Conservation (phyloP, 2,888 invertebrate genomes). For the Atrina japonica region DNA sequence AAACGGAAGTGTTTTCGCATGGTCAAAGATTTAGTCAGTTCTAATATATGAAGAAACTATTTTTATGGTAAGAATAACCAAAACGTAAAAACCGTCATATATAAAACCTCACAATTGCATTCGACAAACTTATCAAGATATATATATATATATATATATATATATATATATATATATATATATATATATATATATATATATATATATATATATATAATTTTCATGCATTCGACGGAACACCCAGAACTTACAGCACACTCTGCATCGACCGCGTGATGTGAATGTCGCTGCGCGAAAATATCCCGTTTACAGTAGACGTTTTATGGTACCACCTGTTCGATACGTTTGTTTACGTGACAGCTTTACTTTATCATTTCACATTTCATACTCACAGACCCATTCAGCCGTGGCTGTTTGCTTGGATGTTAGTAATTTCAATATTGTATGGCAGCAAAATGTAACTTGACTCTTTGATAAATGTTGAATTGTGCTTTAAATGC, state of each 20-base stretch:
- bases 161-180: too few species aligned
- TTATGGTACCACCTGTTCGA: not conserved
- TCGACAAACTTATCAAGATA: too few species aligned
- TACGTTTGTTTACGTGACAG: slow-evolving; percentile 29
- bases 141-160: too few species aligned
- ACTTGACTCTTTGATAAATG: slow-evolving; percentile 20
- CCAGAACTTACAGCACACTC: slow-evolving; percentile 1
- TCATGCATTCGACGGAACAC: too few species aligned
- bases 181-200: too few species aligned
- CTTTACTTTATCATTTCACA: slow-evolving; percentile 6
- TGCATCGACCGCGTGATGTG: too few species aligned
- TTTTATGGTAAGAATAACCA: too few species aligned
- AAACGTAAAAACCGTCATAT: too few species aligned
- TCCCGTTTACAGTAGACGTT: slow-evolving; percentile 26
- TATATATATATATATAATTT: too few species aligned
- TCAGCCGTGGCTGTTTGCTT: slow-evolving; percentile 51
- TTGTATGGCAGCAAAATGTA: slow-evolving; percentile 29
- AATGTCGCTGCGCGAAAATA: slow-evolving; percentile 7
- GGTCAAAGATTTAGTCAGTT: not conserved
- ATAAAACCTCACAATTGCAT: too few species aligned
- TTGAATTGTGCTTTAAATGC: slow-evolving; percentile 31
- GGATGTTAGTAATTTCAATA: slow-evolving; percentile 15
- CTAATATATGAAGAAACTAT: not conserved
- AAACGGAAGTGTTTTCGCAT: slow-evolving; percentile 27
- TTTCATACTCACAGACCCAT: slow-evolving; percentile 37